Conservation (phyloP, 2,888 invertebrate genomes). For the Trisateles emortualis region DNA sequence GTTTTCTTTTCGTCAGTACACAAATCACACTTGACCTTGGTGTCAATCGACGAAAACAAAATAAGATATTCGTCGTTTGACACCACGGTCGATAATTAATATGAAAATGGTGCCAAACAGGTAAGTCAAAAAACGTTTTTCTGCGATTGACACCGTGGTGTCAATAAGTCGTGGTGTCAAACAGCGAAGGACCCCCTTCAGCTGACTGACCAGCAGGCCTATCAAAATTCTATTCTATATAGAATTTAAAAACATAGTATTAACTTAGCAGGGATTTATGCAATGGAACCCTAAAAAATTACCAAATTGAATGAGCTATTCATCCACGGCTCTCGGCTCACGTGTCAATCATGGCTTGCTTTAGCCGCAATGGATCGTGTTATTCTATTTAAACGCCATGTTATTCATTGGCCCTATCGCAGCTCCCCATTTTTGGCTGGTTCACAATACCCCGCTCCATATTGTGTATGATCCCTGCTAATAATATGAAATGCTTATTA, state of each 20-base stretch:
- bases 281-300: conserved; percentile 41
- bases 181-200: too few relatives aligned
- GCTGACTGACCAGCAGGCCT: too few relatives aligned
- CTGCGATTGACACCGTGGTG: too few relatives aligned
- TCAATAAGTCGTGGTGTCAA: too few relatives aligned
- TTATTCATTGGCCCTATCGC: conserved; percentile 83
- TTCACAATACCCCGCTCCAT: conserved; percentile 62
- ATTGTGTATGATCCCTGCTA: conserved; percentile 65
- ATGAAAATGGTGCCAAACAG: too few relatives aligned
- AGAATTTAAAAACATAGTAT: background rate
- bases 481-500: conserved; percentile 54
- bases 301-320: conserved; percentile 68
- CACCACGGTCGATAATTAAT: too few relatives aligned
- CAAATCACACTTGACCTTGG: too few relatives aligned
- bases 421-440: conserved; percentile 65
- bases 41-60: too few relatives aligned
- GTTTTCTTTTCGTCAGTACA: too few relatives aligned
- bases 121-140: too few relatives aligned
- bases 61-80: too few relatives aligned
- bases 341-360: conserved; percentile 82
- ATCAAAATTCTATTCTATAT: background rate
- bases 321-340: conserved; percentile 72
- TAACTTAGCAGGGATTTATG: background rate
- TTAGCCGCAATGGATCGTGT: conserved; percentile 75
- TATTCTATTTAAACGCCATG: conserved; percentile 78